A percentile compares a stretch with the other conserved stretches of the same genome.
Evolutionary conservation across 2,888 invertebrate genomes (phyloP).

Genomic region (Pycnomerus fuliginosus): DNA sequence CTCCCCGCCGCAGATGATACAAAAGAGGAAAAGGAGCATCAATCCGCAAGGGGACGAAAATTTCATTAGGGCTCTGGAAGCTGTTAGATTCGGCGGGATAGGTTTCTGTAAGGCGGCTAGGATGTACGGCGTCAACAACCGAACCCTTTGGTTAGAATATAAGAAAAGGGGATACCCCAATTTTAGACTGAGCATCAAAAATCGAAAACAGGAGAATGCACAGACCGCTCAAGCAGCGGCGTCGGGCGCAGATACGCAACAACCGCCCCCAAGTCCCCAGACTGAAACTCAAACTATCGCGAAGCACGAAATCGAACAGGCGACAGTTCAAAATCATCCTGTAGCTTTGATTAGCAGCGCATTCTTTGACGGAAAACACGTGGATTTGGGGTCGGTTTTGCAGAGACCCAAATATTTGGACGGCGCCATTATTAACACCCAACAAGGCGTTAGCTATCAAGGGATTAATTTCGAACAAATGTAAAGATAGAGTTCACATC

Average conservation of each 20-base stretch:
- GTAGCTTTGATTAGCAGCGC: conserved; percentile 63
- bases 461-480: conserved; percentile 77
- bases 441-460: conserved; percentile 69
- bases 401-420: conserved; percentile 48
- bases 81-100: conserved; percentile 79
- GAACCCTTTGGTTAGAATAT: conserved; percentile 82
- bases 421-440: conserved; percentile 34
- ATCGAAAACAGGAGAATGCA: conserved; percentile 62
- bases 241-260: conserved; percentile 4
- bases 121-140: conserved; percentile 81
- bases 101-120: conserved; percentile 85
- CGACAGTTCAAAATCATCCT: conserved; percentile 55
- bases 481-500: too few relatives aligned
- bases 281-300: neutral
- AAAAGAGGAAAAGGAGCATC: conserved; percentile 70
- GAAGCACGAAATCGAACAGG: conserved; percentile 19
- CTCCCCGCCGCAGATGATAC: conserved; percentile 52
- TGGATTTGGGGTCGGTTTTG: conserved; percentile 67
- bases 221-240: conserved; percentile 30
- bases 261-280: conserved; percentile 9
- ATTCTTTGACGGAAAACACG: conserved; percentile 70
- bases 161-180: conserved; percentile 83
- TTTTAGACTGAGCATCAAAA: conserved; percentile 75
- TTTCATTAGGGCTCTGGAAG: conserved; percentile 77
- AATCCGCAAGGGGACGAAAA: conserved; percentile 84